phyloP scores from a whole-genome alignment of 2,113 vertebrate genomes.

The Ptychochromis oligacanthus region DNA sequence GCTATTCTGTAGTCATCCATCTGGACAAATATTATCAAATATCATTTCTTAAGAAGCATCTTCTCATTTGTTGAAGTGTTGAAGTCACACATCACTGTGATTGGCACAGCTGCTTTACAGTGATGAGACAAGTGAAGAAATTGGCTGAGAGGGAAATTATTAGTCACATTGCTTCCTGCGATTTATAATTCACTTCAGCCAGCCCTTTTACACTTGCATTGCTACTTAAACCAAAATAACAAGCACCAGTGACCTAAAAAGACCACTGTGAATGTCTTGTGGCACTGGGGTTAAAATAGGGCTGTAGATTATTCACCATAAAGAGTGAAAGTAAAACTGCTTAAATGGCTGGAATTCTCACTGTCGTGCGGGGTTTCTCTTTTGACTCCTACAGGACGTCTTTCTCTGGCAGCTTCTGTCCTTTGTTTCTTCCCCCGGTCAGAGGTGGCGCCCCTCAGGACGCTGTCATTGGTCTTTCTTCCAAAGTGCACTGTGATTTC shows the following conservation, averaged over 20 bases:
- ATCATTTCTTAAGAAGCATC: neutral
- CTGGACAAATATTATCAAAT: too few species aligned
- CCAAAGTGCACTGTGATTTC: neutral
- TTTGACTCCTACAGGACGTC: neutral
- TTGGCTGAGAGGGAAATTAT: neutral
- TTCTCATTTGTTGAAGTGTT: neutral
- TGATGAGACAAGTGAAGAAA: neutral
- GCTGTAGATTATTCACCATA: neutral
- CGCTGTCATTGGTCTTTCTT: neutral
- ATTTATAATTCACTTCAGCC: neutral
- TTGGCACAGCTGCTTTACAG: neutral
- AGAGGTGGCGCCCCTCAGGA: neutral
- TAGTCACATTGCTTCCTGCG: neutral
- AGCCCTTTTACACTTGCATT: neutral
- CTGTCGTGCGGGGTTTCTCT: neutral
- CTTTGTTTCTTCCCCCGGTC: neutral
- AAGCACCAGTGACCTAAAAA: neutral
- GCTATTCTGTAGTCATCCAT: too few species aligned
- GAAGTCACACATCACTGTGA: neutral
- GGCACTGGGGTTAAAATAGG: neutral
- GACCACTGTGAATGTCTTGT: neutral
- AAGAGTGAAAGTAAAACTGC: neutral
- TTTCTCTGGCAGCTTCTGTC: neutral
- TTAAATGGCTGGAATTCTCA: neutral
- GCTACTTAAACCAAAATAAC: too few species aligned